phyloP scores from a whole-genome alignment of 2,888 invertebrate genomes.

The Nudaria mundana region DNA sequence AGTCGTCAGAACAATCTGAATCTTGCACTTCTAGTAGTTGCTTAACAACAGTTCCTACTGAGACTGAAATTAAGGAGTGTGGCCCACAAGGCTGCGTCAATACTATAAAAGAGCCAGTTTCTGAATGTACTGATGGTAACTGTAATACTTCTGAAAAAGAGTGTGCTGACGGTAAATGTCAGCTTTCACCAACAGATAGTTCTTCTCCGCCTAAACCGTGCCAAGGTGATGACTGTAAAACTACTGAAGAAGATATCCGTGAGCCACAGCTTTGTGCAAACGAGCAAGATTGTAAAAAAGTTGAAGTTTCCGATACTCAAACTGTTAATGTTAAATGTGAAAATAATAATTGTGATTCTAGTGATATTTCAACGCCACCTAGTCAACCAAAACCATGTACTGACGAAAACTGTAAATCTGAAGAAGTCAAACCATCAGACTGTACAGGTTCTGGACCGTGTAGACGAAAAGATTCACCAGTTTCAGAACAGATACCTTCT shows the following conservation, averaged over 20 bases:
- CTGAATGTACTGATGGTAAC: constrained; percentile 34
- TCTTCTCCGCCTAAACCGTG: constrained; percentile 35
- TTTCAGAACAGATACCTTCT: constrained; percentile 31
- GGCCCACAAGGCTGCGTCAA: constrained; percentile 38
- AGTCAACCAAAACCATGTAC: constrained; percentile 26
- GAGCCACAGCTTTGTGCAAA: constrained; percentile 20
- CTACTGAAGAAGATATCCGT: constrained; percentile 6
- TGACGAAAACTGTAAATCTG: constrained; percentile 31
- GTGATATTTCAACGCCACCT: constrained; percentile 17
- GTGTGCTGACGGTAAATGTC: constrained; percentile 39
- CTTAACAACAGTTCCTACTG: constrained; percentile 20
- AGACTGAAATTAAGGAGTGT: constrained; percentile 33
- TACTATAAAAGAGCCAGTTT: constrained; percentile 16
- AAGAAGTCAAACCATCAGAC: constrained; percentile 30
- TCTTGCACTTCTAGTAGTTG: constrained; percentile 39
- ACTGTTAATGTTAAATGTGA: constrained; percentile 11
- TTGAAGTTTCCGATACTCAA: constrained; percentile 13
- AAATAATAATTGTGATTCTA: constrained; percentile 17
- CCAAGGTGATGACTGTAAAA: constrained; percentile 37
- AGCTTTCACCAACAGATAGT: constrained; percentile 12
- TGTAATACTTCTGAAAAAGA: constrained; percentile 28
- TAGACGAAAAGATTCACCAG: constrained; percentile 42
- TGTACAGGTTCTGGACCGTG: constrained; percentile 51
- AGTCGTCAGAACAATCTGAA: constrained; percentile 24
- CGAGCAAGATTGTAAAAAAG: constrained; percentile 24